Evolutionary conservation across 2,113 vertebrate genomes (phyloP), one percentile per base, ranked within the genome.

Genomic region (Cygnus buccinator): DNA sequence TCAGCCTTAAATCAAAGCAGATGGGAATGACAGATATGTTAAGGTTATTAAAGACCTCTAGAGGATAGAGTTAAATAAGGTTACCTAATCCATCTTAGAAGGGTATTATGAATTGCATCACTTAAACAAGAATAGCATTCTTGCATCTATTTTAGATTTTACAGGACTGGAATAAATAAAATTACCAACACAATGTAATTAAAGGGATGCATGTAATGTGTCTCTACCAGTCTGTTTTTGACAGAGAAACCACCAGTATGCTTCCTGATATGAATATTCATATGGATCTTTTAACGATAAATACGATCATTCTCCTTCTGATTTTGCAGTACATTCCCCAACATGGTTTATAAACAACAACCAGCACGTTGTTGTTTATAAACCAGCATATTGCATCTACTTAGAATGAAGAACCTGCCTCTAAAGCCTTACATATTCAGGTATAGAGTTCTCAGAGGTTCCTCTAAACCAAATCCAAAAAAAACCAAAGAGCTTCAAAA

Each of bases 1-100:
- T 96, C 96, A 95, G 94, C 74, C 91, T 97, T 97, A 97, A 98
- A 98, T 97, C 97, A 97, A 97, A 97, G 97, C 97, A 98, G 97
- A 97, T 95, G 97, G 96, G 93, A 82, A 95, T 94, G 94, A 96
- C 93, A 97, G 96, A 58, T 97, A 97, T 80, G 96, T 97, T 97
- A 97, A 96, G 76, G 84, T 95, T 98, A 97, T 97, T 98, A 97
- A 95, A 97, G 97, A 97, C 93, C 71, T 94, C 94, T 84, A 91
- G 84, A 94, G 94, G 94, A 97, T 89, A 91, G 87, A 80, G 91
- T 88, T 96, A 95, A 96, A 97, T 95, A 94, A 97, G 91, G 93
- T 87, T 93, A 94, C 86, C 84, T 97, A 97, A 97, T 95, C 91
- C 89, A 91, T 94, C 92, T 94, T 96, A 93, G 89, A 89, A 94